Conservation (phyloP, 2,797 vertebrate genomes). For the Chelidonichthys spinosus region DNA sequence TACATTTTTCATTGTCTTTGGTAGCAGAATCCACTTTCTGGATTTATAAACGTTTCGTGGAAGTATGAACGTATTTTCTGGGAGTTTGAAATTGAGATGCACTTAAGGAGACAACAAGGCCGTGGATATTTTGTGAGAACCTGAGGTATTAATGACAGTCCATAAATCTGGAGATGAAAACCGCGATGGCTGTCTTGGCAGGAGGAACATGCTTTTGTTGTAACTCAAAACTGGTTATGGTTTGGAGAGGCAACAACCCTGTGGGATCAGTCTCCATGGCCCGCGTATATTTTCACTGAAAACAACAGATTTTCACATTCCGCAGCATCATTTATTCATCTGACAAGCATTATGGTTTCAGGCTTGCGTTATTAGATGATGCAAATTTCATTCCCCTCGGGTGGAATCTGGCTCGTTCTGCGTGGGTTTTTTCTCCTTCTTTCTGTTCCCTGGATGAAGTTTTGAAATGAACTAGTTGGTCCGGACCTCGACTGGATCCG, state of each 20-base stretch:
- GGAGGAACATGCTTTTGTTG: constrained; percentile 66
- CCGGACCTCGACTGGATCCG: constrained; percentile 53
- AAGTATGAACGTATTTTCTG: not conserved
- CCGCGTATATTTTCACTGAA: constrained; percentile 72
- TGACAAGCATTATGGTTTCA: constrained; percentile 65
- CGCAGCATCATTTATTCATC: constrained; percentile 63
- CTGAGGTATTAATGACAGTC: constrained; percentile 38
- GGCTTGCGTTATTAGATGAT: constrained; percentile 52
- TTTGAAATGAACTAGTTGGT: constrained; percentile 50
- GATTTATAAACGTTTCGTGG: not conserved
- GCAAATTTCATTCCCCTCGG: constrained; percentile 60
- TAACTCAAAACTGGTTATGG: constrained; percentile 75
- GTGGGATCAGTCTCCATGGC: constrained; percentile 69
- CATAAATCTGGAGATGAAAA: constrained; percentile 58
- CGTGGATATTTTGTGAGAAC: constrained; percentile 34
- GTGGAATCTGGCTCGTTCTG: constrained; percentile 32
- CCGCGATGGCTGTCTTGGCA: constrained; percentile 58
- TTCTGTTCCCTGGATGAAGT: constrained; percentile 37
- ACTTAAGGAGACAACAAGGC: constrained; percentile 33
- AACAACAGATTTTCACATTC: constrained; percentile 79
- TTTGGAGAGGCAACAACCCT: constrained; percentile 72
- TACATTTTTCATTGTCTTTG: no score
- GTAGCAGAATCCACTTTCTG: not conserved
- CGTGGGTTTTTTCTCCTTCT: not conserved
- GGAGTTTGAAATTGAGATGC: not conserved